phyloP scores from a whole-genome alignment of 2,113 vertebrate genomes.

The Pituophis catenifer region DNA sequence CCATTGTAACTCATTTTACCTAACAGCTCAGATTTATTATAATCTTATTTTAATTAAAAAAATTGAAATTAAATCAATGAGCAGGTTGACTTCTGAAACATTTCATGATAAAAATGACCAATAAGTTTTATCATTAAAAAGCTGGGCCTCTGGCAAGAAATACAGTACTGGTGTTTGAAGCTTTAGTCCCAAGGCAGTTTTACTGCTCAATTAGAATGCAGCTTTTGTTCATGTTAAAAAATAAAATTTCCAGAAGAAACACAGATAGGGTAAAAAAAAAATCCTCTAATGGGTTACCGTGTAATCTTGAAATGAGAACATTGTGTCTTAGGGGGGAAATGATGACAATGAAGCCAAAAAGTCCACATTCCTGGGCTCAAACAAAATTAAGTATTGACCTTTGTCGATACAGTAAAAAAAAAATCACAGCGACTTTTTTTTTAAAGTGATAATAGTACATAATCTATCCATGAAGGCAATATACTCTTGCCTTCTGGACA shows the following conservation, averaged over 20 bases:
- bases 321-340: not conserved
- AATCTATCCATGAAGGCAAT: constrained; percentile 4
- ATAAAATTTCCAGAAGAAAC: not conserved
- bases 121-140: not conserved
- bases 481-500: constrained; percentile 14
- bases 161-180: not conserved
- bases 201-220: not conserved
- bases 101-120: not conserved
- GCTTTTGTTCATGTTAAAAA: not conserved
- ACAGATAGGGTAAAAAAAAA: not conserved
- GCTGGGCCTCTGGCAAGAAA: not conserved
- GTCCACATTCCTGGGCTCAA: not conserved
- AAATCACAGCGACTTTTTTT: not conserved
- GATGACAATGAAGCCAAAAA: not conserved
- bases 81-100: not conserved
- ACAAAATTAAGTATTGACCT: not conserved
- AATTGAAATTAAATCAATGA: not conserved
- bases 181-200: not conserved
- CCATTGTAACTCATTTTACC: not conserved
- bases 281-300: not conserved
- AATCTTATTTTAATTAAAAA: not conserved
- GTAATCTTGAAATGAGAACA: not conserved
- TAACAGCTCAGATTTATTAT: not conserved
- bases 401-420: not conserved
- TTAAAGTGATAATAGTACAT: not conserved